phyloP scores from a whole-genome alignment of 2,888 invertebrate genomes.

The Coenonympha arcania region DNA sequence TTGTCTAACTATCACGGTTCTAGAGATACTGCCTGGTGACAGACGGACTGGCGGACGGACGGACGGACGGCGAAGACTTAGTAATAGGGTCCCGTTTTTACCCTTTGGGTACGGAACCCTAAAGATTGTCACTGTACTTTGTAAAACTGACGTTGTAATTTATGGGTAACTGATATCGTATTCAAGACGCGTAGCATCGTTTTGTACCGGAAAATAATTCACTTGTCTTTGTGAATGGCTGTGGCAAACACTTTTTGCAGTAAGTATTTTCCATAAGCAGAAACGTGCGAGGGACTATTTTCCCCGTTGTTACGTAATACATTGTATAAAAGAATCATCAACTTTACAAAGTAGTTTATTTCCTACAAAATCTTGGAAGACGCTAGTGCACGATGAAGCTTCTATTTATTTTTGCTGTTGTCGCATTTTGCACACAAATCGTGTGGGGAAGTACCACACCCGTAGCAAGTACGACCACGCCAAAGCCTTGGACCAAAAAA shows the following conservation, averaged over 20 bases:
- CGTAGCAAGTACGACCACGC: conserved; percentile 31
- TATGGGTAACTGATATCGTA: background rate
- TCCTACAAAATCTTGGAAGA: background rate
- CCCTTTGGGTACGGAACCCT: too few relatives aligned
- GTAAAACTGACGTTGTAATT: too few relatives aligned
- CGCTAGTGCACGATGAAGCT: conserved; percentile 33
- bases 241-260: too few relatives aligned
- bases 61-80: too few relatives aligned
- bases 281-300: background rate
- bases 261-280: background rate
- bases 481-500: conserved; percentile 41
- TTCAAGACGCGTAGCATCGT: background rate
- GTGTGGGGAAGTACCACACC: conserved; percentile 28
- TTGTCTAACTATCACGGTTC: too few relatives aligned
- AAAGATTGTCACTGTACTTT: too few relatives aligned
- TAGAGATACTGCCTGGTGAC: too few relatives aligned
- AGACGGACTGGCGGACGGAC: too few relatives aligned
- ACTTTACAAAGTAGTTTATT: conserved; percentile 11
- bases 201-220: too few relatives aligned
- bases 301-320: background rate
- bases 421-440: conserved; percentile 29
- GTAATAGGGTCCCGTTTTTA: too few relatives aligned
- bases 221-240: too few relatives aligned
- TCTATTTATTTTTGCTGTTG: conserved; percentile 30
- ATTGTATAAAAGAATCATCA: conserved; percentile 18